Evolutionary conservation across 2,888 invertebrate species (phyloP).

Genomic region (Phengaris arion): DNA sequence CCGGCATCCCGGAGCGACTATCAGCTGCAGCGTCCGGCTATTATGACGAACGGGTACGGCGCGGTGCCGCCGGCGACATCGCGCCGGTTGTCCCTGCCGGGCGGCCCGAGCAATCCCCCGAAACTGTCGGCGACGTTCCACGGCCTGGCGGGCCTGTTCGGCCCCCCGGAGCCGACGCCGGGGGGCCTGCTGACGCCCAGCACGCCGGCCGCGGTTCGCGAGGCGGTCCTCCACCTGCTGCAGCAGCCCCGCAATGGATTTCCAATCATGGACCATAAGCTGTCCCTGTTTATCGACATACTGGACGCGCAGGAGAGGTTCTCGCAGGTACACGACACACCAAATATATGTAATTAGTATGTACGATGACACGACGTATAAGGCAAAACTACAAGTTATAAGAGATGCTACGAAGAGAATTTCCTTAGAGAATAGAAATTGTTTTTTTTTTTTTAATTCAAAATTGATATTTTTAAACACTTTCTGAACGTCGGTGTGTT

Average conservation of each 20-base stretch:
- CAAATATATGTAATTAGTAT: too few relatives aligned
- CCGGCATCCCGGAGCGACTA: slow-evolving; percentile 81
- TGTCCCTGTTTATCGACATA: slow-evolving; percentile 89
- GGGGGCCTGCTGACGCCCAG: slow-evolving; percentile 70
- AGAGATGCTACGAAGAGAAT: too few relatives aligned
- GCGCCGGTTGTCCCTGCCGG: slow-evolving; percentile 78
- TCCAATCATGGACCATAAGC: slow-evolving; percentile 87
- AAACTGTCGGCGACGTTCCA: slow-evolving; percentile 83
- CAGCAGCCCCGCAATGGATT: slow-evolving; percentile 86
- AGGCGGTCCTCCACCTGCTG: slow-evolving; percentile 84
- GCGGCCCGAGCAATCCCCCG: slow-evolving; percentile 71
- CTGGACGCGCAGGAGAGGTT: slow-evolving; percentile 90
- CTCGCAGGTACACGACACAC: slow-evolving; percentile 81
- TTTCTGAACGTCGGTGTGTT: too few relatives aligned
- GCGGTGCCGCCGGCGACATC: slow-evolving; percentile 74
- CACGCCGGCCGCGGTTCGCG: slow-evolving; percentile 83
- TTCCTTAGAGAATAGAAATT: too few relatives aligned
- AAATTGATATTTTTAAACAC: too few relatives aligned
- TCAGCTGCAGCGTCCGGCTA: slow-evolving; percentile 78
- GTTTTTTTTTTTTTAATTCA: too few relatives aligned
- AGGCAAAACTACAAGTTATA: too few relatives aligned
- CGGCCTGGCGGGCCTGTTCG: slow-evolving; percentile 68
- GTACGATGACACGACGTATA: too few relatives aligned
- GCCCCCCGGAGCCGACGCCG: slow-evolving; percentile 50
- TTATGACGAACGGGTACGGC: slow-evolving; percentile 74